Evolutionary conservation across 2,888 invertebrate species (phyloP), one percentile per base, ranked within the genome.

Genomic region (Calameuta pallipes): DNA sequence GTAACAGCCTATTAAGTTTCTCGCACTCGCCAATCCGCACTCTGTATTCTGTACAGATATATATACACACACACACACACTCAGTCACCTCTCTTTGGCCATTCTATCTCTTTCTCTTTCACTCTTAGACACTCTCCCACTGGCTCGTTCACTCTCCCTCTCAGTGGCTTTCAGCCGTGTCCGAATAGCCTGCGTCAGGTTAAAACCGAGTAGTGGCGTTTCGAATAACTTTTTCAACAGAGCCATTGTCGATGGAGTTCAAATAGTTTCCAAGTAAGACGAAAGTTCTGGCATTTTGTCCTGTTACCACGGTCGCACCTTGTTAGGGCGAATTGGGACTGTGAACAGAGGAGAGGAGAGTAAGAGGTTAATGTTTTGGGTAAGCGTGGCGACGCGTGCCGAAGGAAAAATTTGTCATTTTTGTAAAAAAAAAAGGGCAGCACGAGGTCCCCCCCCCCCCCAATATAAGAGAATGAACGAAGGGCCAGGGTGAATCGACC

Each of bases 351-450:
- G 1, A 41, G 13, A 15, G 15, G 15, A 41, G 41, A 41, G 41
- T 6, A 15, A 23, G 41, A 15, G 56, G 56, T 2, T 56, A 56
- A 56, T 56, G 56, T 56, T 56, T 56, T 56, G 56, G 56, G 56
- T 82, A 82, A 83, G 83, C 83, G 83, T 82, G 82, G 80, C 80
- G 83, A 76, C 85, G 80, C 85, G 85, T 85, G 85, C 81, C 85
- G 75, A 69, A 80, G 77, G 77, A 74, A 79, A 80, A 80, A 80
- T 82, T 81, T 76, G 74, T 79, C 37, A 78, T 73, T 78, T 73
- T 74, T 78, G 23, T 9, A 1, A 23, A 56, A 56, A 56, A 23
- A 56, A 23, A 56, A 56, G 56, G 9, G 56, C 56, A 23, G 56
- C 23, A 9, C 2, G 9, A 9, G 56, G 23, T 4, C 9, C 41